Conservation (phyloP, 2,888 invertebrate species). For the Lasioglossum zephyrum region DNA sequence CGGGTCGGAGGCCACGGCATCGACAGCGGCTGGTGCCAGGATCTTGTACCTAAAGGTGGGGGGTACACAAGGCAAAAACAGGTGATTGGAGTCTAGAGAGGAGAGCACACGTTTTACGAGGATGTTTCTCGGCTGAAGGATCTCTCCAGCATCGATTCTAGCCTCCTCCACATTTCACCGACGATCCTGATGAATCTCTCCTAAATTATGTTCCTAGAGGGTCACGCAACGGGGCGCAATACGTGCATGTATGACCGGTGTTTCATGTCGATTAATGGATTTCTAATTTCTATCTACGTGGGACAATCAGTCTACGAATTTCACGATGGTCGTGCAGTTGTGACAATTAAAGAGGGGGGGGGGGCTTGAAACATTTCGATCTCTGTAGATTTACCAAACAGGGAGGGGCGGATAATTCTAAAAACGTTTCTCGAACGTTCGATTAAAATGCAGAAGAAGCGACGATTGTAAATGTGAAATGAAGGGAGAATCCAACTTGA, state of each 20-base stretch:
- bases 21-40: conserved; percentile 95
- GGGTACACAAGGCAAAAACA: conserved; percentile 45
- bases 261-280: background rate
- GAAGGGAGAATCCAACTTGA: background rate
- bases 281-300: background rate
- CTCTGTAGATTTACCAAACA: background rate
- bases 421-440: conserved; percentile 32
- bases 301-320: background rate
- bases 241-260: background rate
- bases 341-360: background rate
- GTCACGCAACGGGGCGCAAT: conserved; percentile 15
- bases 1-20: conserved; percentile 89
- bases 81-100: conserved; percentile 43
- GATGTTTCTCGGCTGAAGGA: background rate
- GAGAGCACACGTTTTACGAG: background rate
- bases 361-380: background rate
- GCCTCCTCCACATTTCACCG: conserved; percentile 13
- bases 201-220: background rate
- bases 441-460: background rate
- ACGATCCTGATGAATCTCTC: background rate
- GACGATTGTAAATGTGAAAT: background rate
- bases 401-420: background rate
- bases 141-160: conserved; percentile 22
- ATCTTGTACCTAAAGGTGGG: conserved; percentile 95
- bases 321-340: conserved; percentile 13